Conservation (phyloP, 1,140 invertebrate species). For the Ephestia elutella region DNA sequence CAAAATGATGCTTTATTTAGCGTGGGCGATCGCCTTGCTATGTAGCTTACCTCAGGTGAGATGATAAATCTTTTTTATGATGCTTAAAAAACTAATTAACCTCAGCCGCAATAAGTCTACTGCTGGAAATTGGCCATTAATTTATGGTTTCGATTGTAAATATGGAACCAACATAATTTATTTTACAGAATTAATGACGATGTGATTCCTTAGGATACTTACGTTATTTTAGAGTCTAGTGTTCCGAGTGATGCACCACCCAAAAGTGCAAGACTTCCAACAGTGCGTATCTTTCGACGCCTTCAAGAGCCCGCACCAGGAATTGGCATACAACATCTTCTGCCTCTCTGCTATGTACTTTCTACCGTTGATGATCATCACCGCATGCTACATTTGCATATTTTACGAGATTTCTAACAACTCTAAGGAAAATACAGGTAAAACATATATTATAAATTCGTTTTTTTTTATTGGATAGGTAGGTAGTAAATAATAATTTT, state of each 20-base stretch:
- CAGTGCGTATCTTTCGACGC: slow-evolving; percentile 87
- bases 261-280: slow-evolving; percentile 77
- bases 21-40: slow-evolving; percentile 82
- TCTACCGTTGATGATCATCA: slow-evolving; percentile 49
- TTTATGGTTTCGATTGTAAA: too few species aligned
- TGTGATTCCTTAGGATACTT: too few species aligned
- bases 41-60: slow-evolving; percentile 84
- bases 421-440: slow-evolving; percentile 48
- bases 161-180: too few species aligned
- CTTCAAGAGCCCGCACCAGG: slow-evolving; percentile 77
- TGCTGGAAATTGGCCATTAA: too few species aligned
- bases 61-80: background rate
- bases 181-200: too few species aligned
- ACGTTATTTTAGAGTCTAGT: slow-evolving; percentile 79
- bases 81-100: too few species aligned
- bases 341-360: slow-evolving; percentile 68
- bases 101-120: too few species aligned
- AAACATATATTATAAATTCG: too few species aligned
- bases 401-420: slow-evolving; percentile 56
- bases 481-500: too few species aligned
- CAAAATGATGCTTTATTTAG: slow-evolving; percentile 82
- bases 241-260: slow-evolving; percentile 82
- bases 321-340: slow-evolving; percentile 83
- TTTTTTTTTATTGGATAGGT: too few species aligned
- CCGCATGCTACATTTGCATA: slow-evolving; percentile 51